A percentile compares a stretch with the other conserved stretches of the same genome.
Evolutionary conservation across 2,113 vertebrate genomes (phyloP).

Genomic region (Brachyistius frenatus): DNA sequence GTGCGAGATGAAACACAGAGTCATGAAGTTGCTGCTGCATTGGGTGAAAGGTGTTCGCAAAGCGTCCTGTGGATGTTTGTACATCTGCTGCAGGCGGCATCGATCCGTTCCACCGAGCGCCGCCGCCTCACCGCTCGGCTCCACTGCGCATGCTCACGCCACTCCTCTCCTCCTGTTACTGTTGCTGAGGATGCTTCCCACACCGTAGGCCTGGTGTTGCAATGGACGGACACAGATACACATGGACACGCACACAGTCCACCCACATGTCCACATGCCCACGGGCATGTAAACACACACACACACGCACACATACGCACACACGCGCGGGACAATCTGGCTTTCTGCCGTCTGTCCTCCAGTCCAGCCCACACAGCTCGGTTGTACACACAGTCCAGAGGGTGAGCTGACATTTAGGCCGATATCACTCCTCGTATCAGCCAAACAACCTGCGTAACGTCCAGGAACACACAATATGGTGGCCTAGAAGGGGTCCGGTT

Average conservation of each 20-base stretch:
- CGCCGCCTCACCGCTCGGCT: constrained; percentile 61
- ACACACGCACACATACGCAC: constrained; percentile 41
- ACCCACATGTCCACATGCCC: constrained; percentile 79
- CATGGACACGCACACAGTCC: constrained; percentile 63
- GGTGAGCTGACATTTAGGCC: constrained; percentile 81
- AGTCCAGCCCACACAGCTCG: constrained; percentile 76
- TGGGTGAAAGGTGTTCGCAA: constrained; percentile 50
- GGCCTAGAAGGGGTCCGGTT: constrained; percentile 27
- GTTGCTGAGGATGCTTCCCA: constrained; percentile 76
- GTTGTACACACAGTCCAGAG: constrained; percentile 76
- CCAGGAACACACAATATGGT: constrained; percentile 73
- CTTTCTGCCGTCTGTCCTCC: constrained; percentile 77
- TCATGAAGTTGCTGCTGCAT: constrained; percentile 12
- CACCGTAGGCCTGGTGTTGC: constrained; percentile 78
- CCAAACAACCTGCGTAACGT: constrained; percentile 62
- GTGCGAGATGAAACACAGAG: not conserved
- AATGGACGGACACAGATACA: constrained; percentile 61
- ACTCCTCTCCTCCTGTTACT: constrained; percentile 72
- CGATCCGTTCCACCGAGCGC: constrained; percentile 49
- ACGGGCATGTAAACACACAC: constrained; percentile 68
- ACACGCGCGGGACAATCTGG: constrained; percentile 78
- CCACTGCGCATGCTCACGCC: constrained; percentile 70
- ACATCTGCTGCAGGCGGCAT: constrained; percentile 41
- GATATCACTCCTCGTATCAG: constrained; percentile 68
- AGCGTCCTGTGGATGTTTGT: constrained; percentile 37